phyloP scores from a whole-genome alignment of 2,888 invertebrate species.

The Drosophila demipolita region DNA sequence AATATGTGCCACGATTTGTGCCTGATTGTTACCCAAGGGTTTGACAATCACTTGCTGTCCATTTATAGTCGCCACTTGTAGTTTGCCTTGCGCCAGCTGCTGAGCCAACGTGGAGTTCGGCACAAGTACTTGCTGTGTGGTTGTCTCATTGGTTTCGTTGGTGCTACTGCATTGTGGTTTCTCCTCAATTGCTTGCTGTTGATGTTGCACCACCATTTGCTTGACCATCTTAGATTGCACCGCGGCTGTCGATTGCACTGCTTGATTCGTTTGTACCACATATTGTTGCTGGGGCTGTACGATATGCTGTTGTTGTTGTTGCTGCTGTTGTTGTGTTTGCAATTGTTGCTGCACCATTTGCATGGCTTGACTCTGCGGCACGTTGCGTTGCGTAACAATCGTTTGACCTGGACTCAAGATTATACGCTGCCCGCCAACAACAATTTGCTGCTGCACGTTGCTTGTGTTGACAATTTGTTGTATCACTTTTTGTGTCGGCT shows the following conservation, averaged over 20 bases:
- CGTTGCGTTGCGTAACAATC: conserved; percentile 83
- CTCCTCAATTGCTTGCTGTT: conserved; percentile 62
- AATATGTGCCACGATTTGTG: conserved; percentile 91
- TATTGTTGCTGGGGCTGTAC: conserved; percentile 79
- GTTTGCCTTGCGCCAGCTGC: conserved; percentile 92
- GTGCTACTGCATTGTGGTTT: conserved; percentile 78
- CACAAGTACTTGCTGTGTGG: conserved; percentile 89
- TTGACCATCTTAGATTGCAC: conserved; percentile 71
- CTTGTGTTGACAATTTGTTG: conserved; percentile 85
- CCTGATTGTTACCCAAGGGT: conserved; percentile 91
- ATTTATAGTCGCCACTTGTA: conserved; percentile 93
- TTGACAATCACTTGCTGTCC: conserved; percentile 94
- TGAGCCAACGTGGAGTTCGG: conserved; percentile 92
- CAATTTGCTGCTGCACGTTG: conserved; percentile 84
- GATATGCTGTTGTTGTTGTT: conserved; percentile 68
- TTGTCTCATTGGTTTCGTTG: conserved; percentile 74
- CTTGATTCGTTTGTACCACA: conserved; percentile 69
- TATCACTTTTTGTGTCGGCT: conserved; percentile 84
- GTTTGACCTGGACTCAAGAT: conserved; percentile 85
- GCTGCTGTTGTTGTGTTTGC: conserved; percentile 57
- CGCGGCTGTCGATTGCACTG: conserved; percentile 65
- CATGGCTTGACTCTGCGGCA: conserved; percentile 80
- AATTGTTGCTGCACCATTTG: conserved; percentile 75
- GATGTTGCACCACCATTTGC: conserved; percentile 76
- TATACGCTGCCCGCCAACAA: conserved; percentile 85